Base-by-base conservation (phyloP, 2,113 vertebrate genomes). In the Macrotis lagotis region DNA sequence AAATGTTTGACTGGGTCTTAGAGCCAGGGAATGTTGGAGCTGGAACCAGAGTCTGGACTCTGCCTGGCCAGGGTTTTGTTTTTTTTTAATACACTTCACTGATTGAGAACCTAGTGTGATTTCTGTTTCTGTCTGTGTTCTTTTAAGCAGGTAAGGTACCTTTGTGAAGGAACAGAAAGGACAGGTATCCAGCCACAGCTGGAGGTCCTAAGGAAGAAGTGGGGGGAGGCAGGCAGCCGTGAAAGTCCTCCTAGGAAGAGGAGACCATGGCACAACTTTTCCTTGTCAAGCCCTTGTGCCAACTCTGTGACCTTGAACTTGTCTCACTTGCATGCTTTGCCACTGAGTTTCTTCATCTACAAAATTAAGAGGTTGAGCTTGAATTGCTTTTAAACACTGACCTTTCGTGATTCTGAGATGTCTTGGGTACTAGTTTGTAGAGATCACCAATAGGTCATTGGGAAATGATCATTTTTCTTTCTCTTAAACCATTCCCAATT, bases 361-460 rank as follows among this genome's bases (percentile, higher is more conserved):
- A 88, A 95, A 88, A 48, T 90, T 52, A 31, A 8, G 19, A 19
- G 90, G 93, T 47, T 5, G 37, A n/a, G 51, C 47, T 28, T 31
- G 10, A 16, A 3, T 9, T 3, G 25, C 89, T 90, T 66, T 49
- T 1, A 83, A n/a, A 48, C 93, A 91, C 95, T 92, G 96, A 92
- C 48, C 47, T 91, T 94, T 95, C 96, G 48, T 93, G 93, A 90
- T 94, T 96, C 88, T 94, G 14, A 89, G 8, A 50, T 95, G 92
- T 93, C 94, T 95, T 95, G 94, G 93, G 94, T 89, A 93, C 93
- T 95, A 90, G 90, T 96, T 97, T 97, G 93, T 96, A 93, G 93
- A 94, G 95, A 90, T 51, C 93, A 92, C 95, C 95, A 95, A 97
- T 95, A 94, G 37, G 93, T 96, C 94, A 94, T 74, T 92, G 95